Evolutionary conservation across 2,888 invertebrate genomes (phyloP).

Genomic region (Argynnis bischoffii): DNA sequence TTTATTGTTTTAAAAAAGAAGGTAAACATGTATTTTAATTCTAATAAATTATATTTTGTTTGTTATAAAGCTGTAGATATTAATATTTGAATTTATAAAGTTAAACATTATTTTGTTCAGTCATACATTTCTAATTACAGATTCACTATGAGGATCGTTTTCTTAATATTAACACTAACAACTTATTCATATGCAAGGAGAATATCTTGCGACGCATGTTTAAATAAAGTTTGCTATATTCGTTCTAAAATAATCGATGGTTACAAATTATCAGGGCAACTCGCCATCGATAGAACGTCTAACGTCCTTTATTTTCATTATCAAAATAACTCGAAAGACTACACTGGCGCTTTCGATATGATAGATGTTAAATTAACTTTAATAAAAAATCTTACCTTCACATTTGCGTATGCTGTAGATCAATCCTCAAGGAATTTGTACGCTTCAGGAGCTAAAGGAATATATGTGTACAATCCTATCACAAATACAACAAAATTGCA

Average conservation of each 20-base stretch:
- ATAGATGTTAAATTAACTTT: constrained; percentile 51
- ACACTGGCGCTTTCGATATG: constrained; percentile 59
- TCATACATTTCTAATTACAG: constrained; percentile 17
- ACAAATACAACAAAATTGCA: constrained; percentile 48
- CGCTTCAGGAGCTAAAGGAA: constrained; percentile 57
- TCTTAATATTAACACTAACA: constrained; percentile 39
- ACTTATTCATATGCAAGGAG: constrained; percentile 36
- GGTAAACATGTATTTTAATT: not conserved
- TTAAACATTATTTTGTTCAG: too few relatives aligned
- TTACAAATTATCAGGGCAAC: constrained; percentile 58
- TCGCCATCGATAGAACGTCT: constrained; percentile 59
- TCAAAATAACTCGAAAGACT: constrained; percentile 50
- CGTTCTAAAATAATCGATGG: constrained; percentile 54
- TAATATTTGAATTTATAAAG: too few relatives aligned
- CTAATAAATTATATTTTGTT: not conserved
- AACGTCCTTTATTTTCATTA: constrained; percentile 66
- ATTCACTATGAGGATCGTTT: constrained; percentile 44
- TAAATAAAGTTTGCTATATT: constrained; percentile 60
- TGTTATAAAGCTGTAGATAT: not conserved
- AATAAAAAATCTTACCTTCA: constrained; percentile 55
- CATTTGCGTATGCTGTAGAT: constrained; percentile 63
- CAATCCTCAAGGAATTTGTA: constrained; percentile 56
- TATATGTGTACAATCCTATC: constrained; percentile 54
- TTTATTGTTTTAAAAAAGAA: not conserved
- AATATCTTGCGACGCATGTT: constrained; percentile 59